phyloP scores from a whole-genome alignment of 2,888 invertebrate genomes.

The Nomada hirtipes region DNA sequence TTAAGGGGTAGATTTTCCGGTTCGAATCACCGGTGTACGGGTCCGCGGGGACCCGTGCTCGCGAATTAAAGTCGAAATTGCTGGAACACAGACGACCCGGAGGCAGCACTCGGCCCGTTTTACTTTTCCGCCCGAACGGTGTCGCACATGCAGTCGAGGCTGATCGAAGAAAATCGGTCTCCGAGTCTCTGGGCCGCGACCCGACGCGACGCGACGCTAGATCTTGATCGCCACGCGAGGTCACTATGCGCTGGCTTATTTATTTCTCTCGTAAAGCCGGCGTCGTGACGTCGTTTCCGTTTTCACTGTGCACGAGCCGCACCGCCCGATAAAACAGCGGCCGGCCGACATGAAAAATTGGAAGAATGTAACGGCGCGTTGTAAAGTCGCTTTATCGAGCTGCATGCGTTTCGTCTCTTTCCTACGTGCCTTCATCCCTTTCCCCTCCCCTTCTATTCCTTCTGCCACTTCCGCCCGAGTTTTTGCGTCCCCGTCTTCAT shows the following conservation, averaged over 20 bases:
- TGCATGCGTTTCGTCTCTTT: slow-evolving; percentile 28
- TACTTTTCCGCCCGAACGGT: slow-evolving; percentile 44
- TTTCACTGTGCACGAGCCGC: slow-evolving; percentile 21
- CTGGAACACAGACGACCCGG: background rate
- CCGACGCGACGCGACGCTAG: slow-evolving; percentile 11
- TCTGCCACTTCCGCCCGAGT: background rate
- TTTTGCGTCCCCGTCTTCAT: background rate
- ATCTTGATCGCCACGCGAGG: slow-evolving; percentile 65
- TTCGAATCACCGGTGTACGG: slow-evolving; percentile 30
- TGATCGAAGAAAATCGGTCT: slow-evolving; percentile 65
- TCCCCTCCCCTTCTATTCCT: background rate
- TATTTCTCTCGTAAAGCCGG: slow-evolving; percentile 62
- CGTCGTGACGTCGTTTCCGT: slow-evolving; percentile 60
- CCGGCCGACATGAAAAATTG: slow-evolving; percentile 58
- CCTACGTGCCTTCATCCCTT: slow-evolving; percentile 4
- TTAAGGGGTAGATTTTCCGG: slow-evolving; percentile 64
- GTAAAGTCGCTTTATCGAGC: slow-evolving; percentile 56
- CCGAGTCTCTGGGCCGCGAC: slow-evolving; percentile 35
- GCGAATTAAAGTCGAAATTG: slow-evolving; percentile 52
- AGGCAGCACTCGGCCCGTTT: slow-evolving; percentile 8
- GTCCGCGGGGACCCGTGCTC: slow-evolving; percentile 23
- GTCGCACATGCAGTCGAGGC: background rate
- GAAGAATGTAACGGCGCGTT: slow-evolving; percentile 63
- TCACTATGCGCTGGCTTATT: slow-evolving; percentile 54
- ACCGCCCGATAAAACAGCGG: slow-evolving; percentile 59